Conservation (phyloP, 1,140 invertebrate genomes). For the Copidosoma floridanum region DNA sequence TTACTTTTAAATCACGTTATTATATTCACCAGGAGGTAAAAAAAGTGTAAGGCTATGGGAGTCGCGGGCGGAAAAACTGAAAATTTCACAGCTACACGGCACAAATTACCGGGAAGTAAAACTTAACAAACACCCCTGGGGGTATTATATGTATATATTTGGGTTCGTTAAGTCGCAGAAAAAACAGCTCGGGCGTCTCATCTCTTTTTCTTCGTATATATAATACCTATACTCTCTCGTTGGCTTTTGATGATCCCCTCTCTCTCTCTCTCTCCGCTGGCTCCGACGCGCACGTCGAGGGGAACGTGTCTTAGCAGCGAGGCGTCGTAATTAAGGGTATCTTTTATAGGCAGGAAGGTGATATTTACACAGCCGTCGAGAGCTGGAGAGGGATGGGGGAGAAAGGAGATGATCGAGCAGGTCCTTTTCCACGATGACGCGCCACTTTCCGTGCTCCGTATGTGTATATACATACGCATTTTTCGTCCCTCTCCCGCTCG, state of each 20-base stretch:
- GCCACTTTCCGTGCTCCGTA: conserved; percentile 38
- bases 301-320: conserved; percentile 3
- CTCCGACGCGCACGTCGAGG: too few species aligned
- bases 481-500: conserved; percentile 29
- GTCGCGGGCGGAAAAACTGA: too few species aligned
- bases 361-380: conserved; percentile 53
- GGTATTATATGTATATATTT: too few species aligned
- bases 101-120: background rate
- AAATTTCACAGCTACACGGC: background rate
- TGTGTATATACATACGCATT: too few species aligned
- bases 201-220: too few species aligned
- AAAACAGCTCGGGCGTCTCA: conserved; percentile 7
- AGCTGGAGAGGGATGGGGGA: conserved; percentile 22
- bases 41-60: too few species aligned
- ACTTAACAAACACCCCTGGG: background rate
- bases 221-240: too few species aligned
- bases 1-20: too few species aligned
- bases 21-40: too few species aligned
- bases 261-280: background rate
- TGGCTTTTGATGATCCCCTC: background rate
- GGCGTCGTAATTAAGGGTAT: conserved; percentile 45
- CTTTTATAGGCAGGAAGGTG: conserved; percentile 48
- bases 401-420: conserved; percentile 52
- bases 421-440: conserved; percentile 44
- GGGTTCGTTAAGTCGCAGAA: conserved; percentile 5